Conservation (phyloP, 1,140 invertebrate genomes). For the Pseudoatta argentina region DNA sequence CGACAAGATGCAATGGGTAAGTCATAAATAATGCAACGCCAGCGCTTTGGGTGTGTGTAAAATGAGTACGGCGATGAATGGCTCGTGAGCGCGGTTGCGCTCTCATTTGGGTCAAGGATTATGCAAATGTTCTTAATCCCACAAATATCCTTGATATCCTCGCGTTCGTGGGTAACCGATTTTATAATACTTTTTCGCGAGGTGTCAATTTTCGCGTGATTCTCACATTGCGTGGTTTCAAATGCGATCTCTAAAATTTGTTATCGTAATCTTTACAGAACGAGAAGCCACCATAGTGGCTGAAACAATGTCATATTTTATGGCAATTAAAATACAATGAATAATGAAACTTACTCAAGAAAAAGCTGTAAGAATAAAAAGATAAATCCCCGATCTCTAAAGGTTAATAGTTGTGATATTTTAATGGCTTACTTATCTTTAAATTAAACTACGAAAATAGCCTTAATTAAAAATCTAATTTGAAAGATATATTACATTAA, state of each 20-base stretch:
- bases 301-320: too few species aligned
- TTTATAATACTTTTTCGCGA: slow-evolving; percentile 2
- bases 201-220: neutral
- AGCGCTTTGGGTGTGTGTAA: slow-evolving; percentile 15
- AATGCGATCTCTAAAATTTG: neutral
- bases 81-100: slow-evolving; percentile 21
- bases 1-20: slow-evolving; percentile 96
- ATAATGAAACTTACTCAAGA: too few species aligned
- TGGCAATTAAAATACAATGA: too few species aligned
- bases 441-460: neutral
- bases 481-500: neutral
- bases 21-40: slow-evolving; percentile 76
- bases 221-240: neutral
- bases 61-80: slow-evolving; percentile 10
- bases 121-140: slow-evolving; percentile 47
- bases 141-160: slow-evolving; percentile 28
- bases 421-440: neutral
- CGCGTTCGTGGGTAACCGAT: neutral
- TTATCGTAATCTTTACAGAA: too few species aligned
- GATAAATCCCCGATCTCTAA: too few species aligned
- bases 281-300: too few species aligned
- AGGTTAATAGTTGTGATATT: neutral
- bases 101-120: slow-evolving; percentile 57
- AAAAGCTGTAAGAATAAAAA: too few species aligned
- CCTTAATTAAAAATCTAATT: slow-evolving; percentile 16